Conservation (phyloP, 2,113 vertebrate species). For the Tetraodon nigroviridis region DNA sequence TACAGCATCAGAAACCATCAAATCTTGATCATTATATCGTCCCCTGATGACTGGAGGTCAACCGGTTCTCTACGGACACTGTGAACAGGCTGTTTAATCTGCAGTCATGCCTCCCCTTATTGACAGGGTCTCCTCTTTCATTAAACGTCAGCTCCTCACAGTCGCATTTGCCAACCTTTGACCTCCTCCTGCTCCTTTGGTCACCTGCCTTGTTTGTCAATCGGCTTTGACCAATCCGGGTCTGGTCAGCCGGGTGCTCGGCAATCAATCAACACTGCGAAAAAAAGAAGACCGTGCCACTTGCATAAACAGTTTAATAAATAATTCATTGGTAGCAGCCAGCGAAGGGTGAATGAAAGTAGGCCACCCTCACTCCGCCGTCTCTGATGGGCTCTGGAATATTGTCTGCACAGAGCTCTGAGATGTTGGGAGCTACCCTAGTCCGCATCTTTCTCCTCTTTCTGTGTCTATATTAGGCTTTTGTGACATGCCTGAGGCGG, state of each 20-base stretch:
- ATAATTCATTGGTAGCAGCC: constrained; percentile 62
- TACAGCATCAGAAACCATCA: no score
- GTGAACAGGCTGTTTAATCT: constrained; percentile 31
- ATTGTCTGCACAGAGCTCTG: constrained; percentile 51
- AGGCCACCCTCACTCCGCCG: constrained; percentile 56
- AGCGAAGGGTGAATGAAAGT: constrained; percentile 53
- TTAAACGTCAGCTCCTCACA: constrained; percentile 33
- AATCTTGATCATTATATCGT: no score
- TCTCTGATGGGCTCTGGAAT: constrained; percentile 59
- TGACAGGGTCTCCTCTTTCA: constrained; percentile 25
- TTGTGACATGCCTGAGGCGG: constrained; percentile 23
- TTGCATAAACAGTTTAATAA: constrained; percentile 69
- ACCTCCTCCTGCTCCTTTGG: constrained; percentile 42
- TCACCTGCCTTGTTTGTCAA: constrained; percentile 16
- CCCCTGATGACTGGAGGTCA: no score
- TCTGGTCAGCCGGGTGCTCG: constrained; percentile 27
- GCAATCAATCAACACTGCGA: constrained; percentile 62
- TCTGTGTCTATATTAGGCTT: constrained; percentile 40
- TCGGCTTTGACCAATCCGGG: constrained; percentile 25
- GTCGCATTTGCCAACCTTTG: constrained; percentile 33
- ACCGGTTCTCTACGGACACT: no score
- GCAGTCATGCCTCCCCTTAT: constrained; percentile 16
- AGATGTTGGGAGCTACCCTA: constrained; percentile 27
- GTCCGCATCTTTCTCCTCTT: constrained; percentile 30
- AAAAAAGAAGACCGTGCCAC: constrained; percentile 54